Percentiles rank a stretch among this genome's conserved stretches.
These are phyloP conservation scores for Macroramphosus scolopax DNA, from an alignment of 2,797 vertebrate species.

Conservation along the genomic window DNA sequence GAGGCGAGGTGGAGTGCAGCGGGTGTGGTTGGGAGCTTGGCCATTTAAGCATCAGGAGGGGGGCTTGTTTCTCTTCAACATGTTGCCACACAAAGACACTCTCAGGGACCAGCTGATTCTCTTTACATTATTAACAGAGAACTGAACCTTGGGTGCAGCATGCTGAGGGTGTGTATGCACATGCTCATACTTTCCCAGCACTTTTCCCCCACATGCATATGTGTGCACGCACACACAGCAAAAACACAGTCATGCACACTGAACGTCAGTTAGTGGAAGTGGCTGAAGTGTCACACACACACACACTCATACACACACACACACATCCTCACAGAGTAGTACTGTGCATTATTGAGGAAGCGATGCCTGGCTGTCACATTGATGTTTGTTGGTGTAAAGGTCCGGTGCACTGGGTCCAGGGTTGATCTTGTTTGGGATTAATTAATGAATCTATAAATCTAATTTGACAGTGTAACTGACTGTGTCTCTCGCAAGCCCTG, in stretches of 20 bases:
- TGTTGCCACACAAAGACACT: slow-evolving; percentile 74
- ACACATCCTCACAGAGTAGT: slow-evolving; percentile 7
- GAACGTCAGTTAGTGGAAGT: slow-evolving; percentile 10
- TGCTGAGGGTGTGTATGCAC: slow-evolving; percentile 1
- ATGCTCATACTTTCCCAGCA: slow-evolving; percentile 5
- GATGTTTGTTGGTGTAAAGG: slow-evolving; percentile 29
- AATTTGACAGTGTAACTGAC: slow-evolving; percentile 18
- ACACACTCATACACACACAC: slow-evolving; percentile 5
- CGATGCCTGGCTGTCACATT: slow-evolving; percentile 27
- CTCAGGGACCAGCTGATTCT: slow-evolving; percentile 69
- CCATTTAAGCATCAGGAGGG: slow-evolving; percentile 56
- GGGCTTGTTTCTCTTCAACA: slow-evolving; percentile 51
- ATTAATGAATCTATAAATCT: slow-evolving; percentile 50
- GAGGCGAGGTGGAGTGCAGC: slow-evolving; percentile 26
- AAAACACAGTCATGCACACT: slow-evolving; percentile 7
- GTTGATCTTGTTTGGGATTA: slow-evolving; percentile 32
- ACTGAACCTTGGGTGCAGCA: slow-evolving; percentile 50
- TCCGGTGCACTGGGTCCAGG: slow-evolving; percentile 12
- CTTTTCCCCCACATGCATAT: slow-evolving; percentile 9
- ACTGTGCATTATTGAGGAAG: slow-evolving; percentile 47
- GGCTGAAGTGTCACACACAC: neutral
- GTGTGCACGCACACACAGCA: neutral
- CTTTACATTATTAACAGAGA: slow-evolving; percentile 78
- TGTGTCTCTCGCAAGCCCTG: slow-evolving; percentile 1
- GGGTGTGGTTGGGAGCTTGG: slow-evolving; percentile 27